These are phyloP conservation scores for Charaxes varanes DNA, from an alignment of 1,140 invertebrate species.

Conservation along the genomic window DNA sequence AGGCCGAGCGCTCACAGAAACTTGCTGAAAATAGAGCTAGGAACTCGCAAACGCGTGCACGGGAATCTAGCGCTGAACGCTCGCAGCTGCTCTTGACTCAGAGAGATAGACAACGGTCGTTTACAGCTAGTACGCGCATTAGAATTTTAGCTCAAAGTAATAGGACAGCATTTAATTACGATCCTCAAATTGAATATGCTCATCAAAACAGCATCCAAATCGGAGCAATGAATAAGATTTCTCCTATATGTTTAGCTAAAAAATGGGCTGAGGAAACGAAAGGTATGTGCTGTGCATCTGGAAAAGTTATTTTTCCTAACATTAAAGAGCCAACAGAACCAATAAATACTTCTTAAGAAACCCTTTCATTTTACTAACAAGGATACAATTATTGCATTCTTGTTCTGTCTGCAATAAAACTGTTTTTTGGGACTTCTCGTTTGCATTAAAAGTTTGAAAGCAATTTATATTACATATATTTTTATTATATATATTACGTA, in stretches of 20 bases:
- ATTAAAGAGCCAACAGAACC: too few relatives aligned
- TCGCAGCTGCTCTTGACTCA: too few relatives aligned
- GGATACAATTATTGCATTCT: too few relatives aligned
- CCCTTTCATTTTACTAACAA: too few relatives aligned
- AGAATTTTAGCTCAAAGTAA: slow-evolving; percentile 25
- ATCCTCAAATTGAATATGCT: slow-evolving; percentile 32
- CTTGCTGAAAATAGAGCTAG: too few relatives aligned
- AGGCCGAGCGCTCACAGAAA: too few relatives aligned
- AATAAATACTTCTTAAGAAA: too few relatives aligned
- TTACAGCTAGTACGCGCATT: slow-evolving; percentile 14
- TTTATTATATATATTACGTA: too few relatives aligned
- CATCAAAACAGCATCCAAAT: slow-evolving; percentile 27
- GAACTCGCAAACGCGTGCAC: too few relatives aligned
- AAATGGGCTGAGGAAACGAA: slow-evolving; percentile 34
- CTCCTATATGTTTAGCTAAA: slow-evolving; percentile 29
- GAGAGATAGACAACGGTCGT: too few relatives aligned
- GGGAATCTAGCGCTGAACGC: too few relatives aligned
- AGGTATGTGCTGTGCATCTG: slow-evolving; percentile 26
- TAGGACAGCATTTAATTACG: slow-evolving; percentile 24
- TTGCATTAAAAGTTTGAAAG: slow-evolving; percentile 20
- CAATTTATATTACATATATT: slow-evolving; percentile 3
- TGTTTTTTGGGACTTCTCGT: slow-evolving; percentile 15
- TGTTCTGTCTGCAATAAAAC: too few relatives aligned
- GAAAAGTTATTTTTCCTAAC: slow-evolving; percentile 25
- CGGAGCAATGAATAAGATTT: slow-evolving; percentile 29